These are phyloP conservation scores for Malurus elegans DNA, from an alignment of 2,113 vertebrate species.

Conservation along the genomic window DNA sequence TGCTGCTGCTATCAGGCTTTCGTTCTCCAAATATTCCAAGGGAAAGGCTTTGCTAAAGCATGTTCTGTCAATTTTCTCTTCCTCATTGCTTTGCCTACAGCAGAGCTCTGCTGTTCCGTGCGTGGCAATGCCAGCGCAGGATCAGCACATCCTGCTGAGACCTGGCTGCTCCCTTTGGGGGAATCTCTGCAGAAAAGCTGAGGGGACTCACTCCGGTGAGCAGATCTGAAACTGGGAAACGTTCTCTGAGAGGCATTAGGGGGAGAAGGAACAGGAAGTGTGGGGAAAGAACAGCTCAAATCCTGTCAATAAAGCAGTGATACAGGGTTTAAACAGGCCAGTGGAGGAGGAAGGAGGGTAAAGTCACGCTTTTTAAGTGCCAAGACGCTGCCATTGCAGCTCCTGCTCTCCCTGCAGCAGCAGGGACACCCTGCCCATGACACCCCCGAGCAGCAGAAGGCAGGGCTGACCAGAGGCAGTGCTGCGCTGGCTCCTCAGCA, in stretches of 20 bases:
- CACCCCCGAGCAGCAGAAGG: neutral
- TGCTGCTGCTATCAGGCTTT: neutral
- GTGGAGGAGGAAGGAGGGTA: neutral
- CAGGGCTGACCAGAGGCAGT: neutral
- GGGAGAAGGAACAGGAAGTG: neutral
- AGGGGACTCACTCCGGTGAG: neutral
- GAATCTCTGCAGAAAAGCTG: neutral
- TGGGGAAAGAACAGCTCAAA: neutral
- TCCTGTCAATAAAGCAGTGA: neutral
- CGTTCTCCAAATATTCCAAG: neutral
- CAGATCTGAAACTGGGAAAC: neutral
- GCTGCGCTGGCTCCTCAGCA: neutral
- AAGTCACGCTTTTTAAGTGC: neutral
- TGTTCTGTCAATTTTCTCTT: neutral
- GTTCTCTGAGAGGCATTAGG: neutral
- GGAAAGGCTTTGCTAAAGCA: neutral
- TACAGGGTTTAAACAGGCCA: neutral
- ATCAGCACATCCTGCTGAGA: neutral
- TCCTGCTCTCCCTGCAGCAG: neutral
- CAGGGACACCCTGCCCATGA: neutral
- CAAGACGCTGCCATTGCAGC: neutral
- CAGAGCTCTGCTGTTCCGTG: neutral
- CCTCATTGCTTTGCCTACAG: neutral
- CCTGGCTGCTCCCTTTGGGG: neutral
- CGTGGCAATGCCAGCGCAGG: neutral